phyloP scores from a whole-genome alignment of 1,140 invertebrate species.

The Brachionus koreanus region DNA sequence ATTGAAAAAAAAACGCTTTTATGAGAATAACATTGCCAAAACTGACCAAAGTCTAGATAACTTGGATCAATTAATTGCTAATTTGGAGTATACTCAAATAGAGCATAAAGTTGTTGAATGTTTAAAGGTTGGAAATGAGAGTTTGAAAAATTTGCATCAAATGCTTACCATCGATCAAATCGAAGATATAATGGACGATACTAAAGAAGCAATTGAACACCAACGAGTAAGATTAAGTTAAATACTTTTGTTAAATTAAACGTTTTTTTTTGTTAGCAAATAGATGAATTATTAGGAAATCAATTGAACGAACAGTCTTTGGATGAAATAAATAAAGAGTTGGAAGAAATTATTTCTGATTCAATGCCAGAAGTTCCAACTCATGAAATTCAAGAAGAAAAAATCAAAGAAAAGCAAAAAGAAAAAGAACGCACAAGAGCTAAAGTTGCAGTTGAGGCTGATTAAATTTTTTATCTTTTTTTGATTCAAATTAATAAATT shows the following conservation, averaged over 20 bases:
- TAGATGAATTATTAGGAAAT: slow-evolving; percentile 8
- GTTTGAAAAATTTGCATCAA: slow-evolving; percentile 35
- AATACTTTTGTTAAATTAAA: neutral
- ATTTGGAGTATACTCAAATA: slow-evolving; percentile 42
- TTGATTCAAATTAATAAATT: neutral
- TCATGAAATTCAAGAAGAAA: neutral
- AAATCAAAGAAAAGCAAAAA: neutral
- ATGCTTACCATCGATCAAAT: slow-evolving; percentile 41
- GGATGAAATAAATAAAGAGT: slow-evolving; percentile 38
- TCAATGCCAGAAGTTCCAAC: slow-evolving; percentile 16
- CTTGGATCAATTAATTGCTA: slow-evolving; percentile 10
- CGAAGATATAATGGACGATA: slow-evolving; percentile 43
- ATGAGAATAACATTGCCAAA: slow-evolving; percentile 26
- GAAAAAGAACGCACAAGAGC: neutral
- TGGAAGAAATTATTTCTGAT: slow-evolving; percentile 4
- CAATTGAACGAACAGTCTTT: slow-evolving; percentile 18
- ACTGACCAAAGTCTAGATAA: slow-evolving; percentile 38
- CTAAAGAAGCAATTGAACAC: slow-evolving; percentile 18
- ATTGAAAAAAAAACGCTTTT: slow-evolving; percentile 31
- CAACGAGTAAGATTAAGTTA: neutral
- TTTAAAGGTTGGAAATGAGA: slow-evolving; percentile 36
- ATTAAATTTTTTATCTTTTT: neutral
- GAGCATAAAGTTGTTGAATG: slow-evolving; percentile 33
- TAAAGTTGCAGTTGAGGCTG: neutral
- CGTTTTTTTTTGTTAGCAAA: slow-evolving; percentile 8